A percentile compares a stretch with the other conserved stretches of the same genome.
These are phyloP conservation scores for Acholoe squamosa DNA, from an alignment of 2,888 invertebrate species.

Conservation along the genomic window DNA sequence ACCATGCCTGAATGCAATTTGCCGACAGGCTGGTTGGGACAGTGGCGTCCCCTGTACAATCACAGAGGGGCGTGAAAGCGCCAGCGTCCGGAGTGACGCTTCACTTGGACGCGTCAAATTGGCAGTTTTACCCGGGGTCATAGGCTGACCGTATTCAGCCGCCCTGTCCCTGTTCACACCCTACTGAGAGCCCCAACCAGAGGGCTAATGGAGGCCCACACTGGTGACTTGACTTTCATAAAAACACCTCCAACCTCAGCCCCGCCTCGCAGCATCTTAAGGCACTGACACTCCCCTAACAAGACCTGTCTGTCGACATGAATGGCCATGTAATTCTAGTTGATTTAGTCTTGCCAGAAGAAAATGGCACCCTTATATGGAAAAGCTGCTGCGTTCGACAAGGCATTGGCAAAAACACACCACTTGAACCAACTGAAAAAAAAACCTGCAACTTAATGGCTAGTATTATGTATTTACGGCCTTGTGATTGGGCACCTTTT, in stretches of 20 bases:
- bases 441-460: too few species aligned
- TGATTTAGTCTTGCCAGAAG: too few species aligned
- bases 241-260: background rate
- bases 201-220: background rate
- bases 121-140: background rate
- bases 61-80: background rate
- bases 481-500: too few species aligned
- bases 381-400: too few species aligned
- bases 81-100: constrained; percentile 1
- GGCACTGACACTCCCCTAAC: background rate
- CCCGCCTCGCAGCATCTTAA: background rate
- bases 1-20: background rate
- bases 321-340: too few species aligned
- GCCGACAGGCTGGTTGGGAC: background rate
- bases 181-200: background rate
- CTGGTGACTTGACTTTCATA: background rate
- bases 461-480: too few species aligned
- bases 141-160: background rate
- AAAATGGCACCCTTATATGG: too few species aligned
- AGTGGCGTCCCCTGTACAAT: constrained; percentile 4
- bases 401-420: too few species aligned
- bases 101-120: constrained; percentile 9
- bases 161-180: background rate
- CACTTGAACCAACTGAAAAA: too few species aligned
- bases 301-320: too few species aligned